Conservation (phyloP, 2,113 vertebrate species). For the Pantherophis guttatus region DNA sequence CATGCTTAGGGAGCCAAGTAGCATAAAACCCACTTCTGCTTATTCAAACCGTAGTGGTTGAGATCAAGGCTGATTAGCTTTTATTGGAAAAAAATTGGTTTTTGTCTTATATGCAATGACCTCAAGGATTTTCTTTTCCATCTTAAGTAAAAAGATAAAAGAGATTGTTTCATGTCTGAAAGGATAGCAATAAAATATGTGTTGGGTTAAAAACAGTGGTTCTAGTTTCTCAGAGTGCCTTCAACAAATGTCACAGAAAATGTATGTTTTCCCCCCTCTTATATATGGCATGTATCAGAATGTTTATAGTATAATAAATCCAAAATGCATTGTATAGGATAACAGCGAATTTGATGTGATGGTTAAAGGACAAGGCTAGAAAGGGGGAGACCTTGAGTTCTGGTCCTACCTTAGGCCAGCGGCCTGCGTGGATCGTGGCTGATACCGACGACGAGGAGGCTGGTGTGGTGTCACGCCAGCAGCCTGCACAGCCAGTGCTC, state of each 20-base stretch:
- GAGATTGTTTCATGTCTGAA: neutral
- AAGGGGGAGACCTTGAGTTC: neutral
- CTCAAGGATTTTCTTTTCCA: neutral
- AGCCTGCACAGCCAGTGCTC: too few species aligned
- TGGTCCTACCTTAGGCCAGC: neutral
- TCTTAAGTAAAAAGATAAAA: neutral
- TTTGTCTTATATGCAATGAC: neutral
- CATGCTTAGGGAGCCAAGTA: neutral
- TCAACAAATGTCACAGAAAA: neutral
- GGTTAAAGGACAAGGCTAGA: neutral
- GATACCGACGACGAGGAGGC: too few species aligned
- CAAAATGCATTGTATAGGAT: neutral
- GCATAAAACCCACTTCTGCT: neutral
- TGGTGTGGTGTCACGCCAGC: too few species aligned
- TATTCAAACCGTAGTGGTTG: neutral
- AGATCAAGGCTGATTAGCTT: neutral
- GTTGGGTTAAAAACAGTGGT: neutral
- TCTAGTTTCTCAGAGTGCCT: neutral
- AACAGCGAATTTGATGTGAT: neutral
- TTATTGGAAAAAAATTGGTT: neutral
- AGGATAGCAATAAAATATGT: neutral
- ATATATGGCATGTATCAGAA: neutral
- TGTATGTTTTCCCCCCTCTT: neutral
- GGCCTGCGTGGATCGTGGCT: too few species aligned
- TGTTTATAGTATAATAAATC: neutral